phyloP scores from a whole-genome alignment of 2,888 invertebrate species.

The Hoplodrina ambigua region DNA sequence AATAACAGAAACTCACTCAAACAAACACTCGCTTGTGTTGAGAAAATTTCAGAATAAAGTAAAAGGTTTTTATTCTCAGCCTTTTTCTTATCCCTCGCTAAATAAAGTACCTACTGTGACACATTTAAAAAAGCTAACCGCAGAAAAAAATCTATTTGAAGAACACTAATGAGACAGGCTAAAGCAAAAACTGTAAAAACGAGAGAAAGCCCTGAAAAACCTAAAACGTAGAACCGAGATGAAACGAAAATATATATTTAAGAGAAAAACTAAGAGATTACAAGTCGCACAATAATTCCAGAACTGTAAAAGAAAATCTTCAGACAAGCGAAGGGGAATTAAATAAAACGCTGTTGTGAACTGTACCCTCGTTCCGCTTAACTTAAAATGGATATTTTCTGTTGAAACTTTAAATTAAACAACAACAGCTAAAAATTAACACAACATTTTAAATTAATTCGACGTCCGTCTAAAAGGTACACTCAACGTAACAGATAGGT shows the following conservation, averaged over 20 bases:
- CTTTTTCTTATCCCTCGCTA: constrained; percentile 19
- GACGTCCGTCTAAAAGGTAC: constrained; percentile 66
- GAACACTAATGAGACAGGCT: constrained; percentile 41
- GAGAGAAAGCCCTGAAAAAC: constrained; percentile 22
- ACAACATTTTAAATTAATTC: constrained; percentile 73
- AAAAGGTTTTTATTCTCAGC: constrained; percentile 8
- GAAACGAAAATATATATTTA: constrained; percentile 39
- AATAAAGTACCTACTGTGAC: constrained; percentile 22
- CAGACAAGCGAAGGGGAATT: constrained; percentile 19
- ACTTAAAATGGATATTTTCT: constrained; percentile 58
- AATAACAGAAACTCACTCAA: constrained; percentile 6
- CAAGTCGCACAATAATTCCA: constrained; percentile 47
- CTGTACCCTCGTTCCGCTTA: constrained; percentile 31
- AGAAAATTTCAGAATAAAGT: constrained; percentile 7
- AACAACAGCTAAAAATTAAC: constrained; percentile 72
- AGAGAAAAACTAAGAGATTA: constrained; percentile 47
- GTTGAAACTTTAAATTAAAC: constrained; percentile 62
- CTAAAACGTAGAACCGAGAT: constrained; percentile 23
- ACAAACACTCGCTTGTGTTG: neutral
- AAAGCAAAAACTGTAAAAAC: constrained; percentile 34
- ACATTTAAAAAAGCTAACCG: constrained; percentile 27
- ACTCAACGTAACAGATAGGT: no score
- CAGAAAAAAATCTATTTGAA: constrained; percentile 26
- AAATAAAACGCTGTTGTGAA: constrained; percentile 43
- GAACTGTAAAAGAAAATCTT: constrained; percentile 45